These are phyloP conservation scores for Melanotus villosus DNA, from an alignment of 2,888 invertebrate species.

Conservation along the genomic window DNA sequence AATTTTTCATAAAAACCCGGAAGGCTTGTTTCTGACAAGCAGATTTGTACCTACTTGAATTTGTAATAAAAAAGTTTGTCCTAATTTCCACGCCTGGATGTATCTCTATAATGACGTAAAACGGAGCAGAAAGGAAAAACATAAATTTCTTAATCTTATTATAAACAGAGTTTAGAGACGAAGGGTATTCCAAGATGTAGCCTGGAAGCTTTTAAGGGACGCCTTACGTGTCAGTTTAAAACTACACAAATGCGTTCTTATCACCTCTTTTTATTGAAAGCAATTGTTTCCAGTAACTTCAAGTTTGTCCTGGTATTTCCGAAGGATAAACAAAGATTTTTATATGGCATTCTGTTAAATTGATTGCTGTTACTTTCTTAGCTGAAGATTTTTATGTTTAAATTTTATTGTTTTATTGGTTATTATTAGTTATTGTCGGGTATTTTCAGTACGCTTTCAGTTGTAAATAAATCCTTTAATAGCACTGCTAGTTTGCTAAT, in stretches of 20 bases:
- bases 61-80: no score
- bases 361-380: neutral
- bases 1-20: no score
- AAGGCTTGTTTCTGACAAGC: no score
- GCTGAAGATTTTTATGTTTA: neutral
- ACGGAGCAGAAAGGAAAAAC: neutral
- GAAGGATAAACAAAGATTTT: neutral
- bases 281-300: conserved; percentile 13
- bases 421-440: no score
- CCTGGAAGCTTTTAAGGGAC: neutral
- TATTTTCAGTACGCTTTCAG: no score
- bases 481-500: no score
- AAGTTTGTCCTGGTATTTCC: neutral
- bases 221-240: conserved; percentile 2
- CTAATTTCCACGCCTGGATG: no score
- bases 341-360: neutral
- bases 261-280: conserved; percentile 4
- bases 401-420: no score
- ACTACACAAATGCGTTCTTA: conserved; percentile 3
- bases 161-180: neutral
- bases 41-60: no score
- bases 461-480: no score
- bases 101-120: neutral
- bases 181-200: neutral
- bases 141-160: conserved; percentile 6